Conservation (phyloP, 37 sponge, comb jelly and placozoan genomes). For the Amphimedon queenslandica region DNA sequence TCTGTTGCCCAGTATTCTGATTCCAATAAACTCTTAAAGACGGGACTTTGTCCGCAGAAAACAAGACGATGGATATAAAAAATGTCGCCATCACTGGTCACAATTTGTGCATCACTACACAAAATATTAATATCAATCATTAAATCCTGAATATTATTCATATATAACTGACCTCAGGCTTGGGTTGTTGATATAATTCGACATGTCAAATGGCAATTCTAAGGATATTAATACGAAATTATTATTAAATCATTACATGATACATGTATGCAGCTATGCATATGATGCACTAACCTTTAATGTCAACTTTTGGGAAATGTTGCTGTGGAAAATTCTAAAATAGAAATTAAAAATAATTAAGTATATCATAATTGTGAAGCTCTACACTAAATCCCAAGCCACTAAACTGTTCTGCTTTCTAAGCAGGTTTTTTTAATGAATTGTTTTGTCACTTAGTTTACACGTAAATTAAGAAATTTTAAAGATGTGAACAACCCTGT, state of each 20-base stretch:
- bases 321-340: conserved; percentile 25
- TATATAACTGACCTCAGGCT: conserved; percentile 43
- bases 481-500: too few relatives aligned
- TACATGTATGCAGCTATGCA: not conserved
- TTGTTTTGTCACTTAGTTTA: too few relatives aligned
- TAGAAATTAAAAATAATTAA: not conserved
- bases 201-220: conserved; percentile 49
- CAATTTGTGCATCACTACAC: conserved; percentile 65
- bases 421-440: too few relatives aligned
- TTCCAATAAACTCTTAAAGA: conserved; percentile 78
- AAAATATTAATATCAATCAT: not conserved
- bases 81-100: conserved; percentile 52
- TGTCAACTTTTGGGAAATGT: not conserved
- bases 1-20: conserved; percentile 61
- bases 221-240: not conserved
- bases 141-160: not conserved
- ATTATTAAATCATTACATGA: not conserved
- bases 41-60: conserved; percentile 82
- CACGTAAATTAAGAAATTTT: too few relatives aligned
- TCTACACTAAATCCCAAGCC: too few relatives aligned
- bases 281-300: conserved; percentile 8
- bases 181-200: conserved; percentile 52
- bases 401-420: too few relatives aligned
- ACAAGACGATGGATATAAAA: conserved; percentile 77
- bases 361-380: too few relatives aligned